Conservation (phyloP, 2,888 invertebrate genomes). For the Steinernema scapterisci region DNA sequence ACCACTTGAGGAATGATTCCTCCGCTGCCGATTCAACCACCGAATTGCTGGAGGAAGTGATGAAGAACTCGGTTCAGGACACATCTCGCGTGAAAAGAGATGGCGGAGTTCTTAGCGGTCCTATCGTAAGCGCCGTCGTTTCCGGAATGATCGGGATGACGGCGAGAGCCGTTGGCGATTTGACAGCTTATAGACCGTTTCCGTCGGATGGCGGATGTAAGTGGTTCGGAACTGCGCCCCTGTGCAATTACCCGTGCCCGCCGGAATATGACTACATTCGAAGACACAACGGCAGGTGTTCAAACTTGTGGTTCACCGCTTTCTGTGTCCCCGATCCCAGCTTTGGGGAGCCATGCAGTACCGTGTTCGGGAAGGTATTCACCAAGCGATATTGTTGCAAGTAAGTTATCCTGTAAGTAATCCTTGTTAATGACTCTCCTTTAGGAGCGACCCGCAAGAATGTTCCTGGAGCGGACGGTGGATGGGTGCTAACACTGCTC, state of each 20-base stretch:
- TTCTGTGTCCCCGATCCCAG: constrained; percentile 59
- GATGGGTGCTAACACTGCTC: constrained; percentile 64
- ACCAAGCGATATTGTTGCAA: constrained; percentile 64
- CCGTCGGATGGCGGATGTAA: constrained; percentile 53
- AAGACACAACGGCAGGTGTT: constrained; percentile 59
- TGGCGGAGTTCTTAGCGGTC: constrained; percentile 55
- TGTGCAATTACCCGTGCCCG: constrained; percentile 62
- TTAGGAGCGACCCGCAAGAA: constrained; percentile 58
- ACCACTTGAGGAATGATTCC: constrained; percentile 20
- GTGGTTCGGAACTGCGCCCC: constrained; percentile 64
- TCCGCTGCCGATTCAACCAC: neutral
- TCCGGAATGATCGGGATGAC: constrained; percentile 62
- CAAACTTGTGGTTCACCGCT: constrained; percentile 57
- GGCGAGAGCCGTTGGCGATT: constrained; percentile 48
- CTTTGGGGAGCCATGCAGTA: constrained; percentile 63
- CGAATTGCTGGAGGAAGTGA: neutral
- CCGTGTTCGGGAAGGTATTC: constrained; percentile 59
- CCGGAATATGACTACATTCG: constrained; percentile 62
- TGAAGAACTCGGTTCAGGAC: neutral
- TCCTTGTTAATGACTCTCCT: constrained; percentile 13
- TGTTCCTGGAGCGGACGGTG: constrained; percentile 63
- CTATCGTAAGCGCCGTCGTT: constrained; percentile 59
- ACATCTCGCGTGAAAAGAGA: constrained; percentile 45
- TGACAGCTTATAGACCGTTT: constrained; percentile 54
- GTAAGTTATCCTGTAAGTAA: constrained; percentile 38